These are phyloP conservation scores for Mormyrus proboscirostris DNA, from an alignment of 2,797 vertebrate genomes.

Conservation along the genomic window DNA sequence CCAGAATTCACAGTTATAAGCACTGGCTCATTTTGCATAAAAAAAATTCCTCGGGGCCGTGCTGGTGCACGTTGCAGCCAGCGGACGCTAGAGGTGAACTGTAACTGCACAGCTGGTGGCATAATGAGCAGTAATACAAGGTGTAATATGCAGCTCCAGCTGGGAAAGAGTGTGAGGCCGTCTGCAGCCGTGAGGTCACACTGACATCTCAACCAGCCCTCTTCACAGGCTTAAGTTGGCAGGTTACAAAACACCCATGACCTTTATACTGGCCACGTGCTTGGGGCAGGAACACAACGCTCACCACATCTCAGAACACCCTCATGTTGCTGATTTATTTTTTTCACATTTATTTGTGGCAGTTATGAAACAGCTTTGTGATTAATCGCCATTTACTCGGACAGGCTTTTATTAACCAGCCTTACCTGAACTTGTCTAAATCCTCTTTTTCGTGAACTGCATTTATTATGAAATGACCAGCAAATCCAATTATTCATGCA, in stretches of 20 bases:
- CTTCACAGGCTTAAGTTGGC: background rate
- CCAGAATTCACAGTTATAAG: background rate
- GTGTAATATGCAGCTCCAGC: background rate
- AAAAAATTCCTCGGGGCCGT: background rate
- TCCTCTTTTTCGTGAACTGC: background rate
- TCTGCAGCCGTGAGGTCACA: background rate
- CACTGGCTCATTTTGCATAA: background rate
- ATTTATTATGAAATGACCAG: slow-evolving; percentile 4
- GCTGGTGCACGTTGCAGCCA: too few relatives aligned
- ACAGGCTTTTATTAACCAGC: background rate
- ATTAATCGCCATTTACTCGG: background rate
- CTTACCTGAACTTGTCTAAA: background rate
- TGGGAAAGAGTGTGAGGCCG: background rate
- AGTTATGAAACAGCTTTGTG: background rate
- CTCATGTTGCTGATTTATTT: background rate
- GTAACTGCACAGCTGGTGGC: background rate
- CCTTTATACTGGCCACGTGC: background rate
- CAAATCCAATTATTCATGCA: background rate
- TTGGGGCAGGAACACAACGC: background rate
- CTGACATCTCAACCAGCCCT: background rate
- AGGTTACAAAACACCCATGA: background rate
- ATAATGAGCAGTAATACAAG: background rate
- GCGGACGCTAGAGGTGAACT: background rate
- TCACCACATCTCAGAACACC: background rate
- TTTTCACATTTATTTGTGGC: background rate